These are phyloP conservation scores for Stichodactyla mertensii DNA, from an alignment of 64 coral and sea anemone species.

Conservation along the genomic window DNA sequence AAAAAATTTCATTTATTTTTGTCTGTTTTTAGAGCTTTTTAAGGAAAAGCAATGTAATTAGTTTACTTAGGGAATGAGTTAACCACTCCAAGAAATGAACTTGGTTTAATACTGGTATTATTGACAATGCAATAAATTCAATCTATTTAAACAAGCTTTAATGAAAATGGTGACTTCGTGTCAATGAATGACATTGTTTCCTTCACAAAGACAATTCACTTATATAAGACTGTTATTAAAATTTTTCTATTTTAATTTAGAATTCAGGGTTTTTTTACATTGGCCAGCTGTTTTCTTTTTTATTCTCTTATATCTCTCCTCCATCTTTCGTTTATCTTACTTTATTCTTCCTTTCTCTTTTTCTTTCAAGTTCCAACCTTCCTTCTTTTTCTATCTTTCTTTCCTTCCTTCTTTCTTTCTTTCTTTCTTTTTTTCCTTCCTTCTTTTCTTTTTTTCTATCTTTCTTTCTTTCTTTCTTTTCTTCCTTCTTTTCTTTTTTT, in stretches of 20 bases:
- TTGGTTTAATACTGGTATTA: neutral
- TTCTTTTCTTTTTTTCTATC: neutral
- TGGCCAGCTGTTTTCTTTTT: neutral
- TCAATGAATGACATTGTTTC: neutral
- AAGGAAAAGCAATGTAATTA: neutral
- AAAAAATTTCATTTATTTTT: no score
- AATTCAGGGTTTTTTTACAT: neutral
- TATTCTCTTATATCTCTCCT: neutral
- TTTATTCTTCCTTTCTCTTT: neutral
- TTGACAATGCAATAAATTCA: neutral
- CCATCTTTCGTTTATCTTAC: no score
- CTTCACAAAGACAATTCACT: neutral
- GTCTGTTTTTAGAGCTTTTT: neutral
- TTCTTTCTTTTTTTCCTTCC: neutral
- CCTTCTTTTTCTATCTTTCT: neutral
- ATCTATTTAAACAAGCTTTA: neutral
- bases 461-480: neutral
- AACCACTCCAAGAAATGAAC: neutral
- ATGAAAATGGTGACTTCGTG: neutral
- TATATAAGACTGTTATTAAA: neutral
- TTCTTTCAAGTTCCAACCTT: no score
- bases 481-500: neutral
- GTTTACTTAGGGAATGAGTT: neutral
- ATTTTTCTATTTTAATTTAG: neutral
- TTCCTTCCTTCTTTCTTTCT: neutral